A percentile compares a stretch with the other conserved stretches of the same genome.
Conservation (phyloP, 2,797 vertebrate species). For the Gymnoscopelus microlampas region DNA sequence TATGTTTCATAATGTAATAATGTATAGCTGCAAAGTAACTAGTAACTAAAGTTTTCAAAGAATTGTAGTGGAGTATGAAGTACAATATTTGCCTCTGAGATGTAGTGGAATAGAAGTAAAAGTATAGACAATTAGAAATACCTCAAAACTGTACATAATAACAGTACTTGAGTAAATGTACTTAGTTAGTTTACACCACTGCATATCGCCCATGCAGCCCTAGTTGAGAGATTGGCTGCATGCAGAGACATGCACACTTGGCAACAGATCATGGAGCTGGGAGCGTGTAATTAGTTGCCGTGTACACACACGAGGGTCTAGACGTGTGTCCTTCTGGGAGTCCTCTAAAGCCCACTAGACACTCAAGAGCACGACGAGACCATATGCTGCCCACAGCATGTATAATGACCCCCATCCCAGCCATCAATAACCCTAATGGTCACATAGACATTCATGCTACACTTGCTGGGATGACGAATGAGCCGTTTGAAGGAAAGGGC, state of each 20-base stretch:
- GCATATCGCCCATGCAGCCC: too few species aligned
- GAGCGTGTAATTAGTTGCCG: slow-evolving; percentile 36
- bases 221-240: slow-evolving; percentile 30
- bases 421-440: slow-evolving; percentile 84
- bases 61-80: too few species aligned
- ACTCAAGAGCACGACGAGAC: slow-evolving; percentile 69
- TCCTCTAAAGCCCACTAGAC: slow-evolving; percentile 61
- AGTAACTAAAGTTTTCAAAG: too few species aligned
- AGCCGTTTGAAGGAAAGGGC: slow-evolving; percentile 62
- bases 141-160: too few species aligned
- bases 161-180: too few species aligned
- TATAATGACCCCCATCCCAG: slow-evolving; percentile 77
- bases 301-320: slow-evolving; percentile 49
- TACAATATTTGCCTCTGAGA: too few species aligned
- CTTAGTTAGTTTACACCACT: too few species aligned
- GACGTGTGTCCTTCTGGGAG: slow-evolving; percentile 53
- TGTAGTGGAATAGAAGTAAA: too few species aligned
- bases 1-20: too few species aligned
- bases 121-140: too few species aligned
- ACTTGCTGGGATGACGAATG: slow-evolving; percentile 74
- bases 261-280: slow-evolving; percentile 17
- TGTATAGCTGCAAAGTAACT: too few species aligned
- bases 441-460: slow-evolving; percentile 76
- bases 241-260: slow-evolving; percentile 27
- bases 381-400: slow-evolving; percentile 79